Evolutionary conservation across 2,113 vertebrate species (phyloP).

Genomic region (Cettia cetti): DNA sequence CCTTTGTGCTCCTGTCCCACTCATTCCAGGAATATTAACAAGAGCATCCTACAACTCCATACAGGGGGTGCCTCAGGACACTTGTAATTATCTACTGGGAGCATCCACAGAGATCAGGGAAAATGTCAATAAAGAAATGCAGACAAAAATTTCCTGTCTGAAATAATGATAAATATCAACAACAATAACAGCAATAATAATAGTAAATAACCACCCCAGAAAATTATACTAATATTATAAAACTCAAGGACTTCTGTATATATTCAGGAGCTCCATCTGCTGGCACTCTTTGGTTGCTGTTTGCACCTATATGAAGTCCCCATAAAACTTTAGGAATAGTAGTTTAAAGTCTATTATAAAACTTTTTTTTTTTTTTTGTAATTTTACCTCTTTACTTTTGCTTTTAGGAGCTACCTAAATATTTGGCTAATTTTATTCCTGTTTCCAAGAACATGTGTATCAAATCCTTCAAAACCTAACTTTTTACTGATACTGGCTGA

Average conservation of each 20-base stretch:
- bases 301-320: neutral
- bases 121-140: neutral
- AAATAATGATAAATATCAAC: neutral
- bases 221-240: neutral
- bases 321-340: neutral
- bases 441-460: neutral
- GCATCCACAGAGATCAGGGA: neutral
- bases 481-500: conserved; percentile 84
- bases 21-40: neutral
- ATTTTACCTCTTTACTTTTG: neutral
- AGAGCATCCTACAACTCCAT: too few relatives aligned
- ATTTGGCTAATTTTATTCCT: neutral
- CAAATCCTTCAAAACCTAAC: conserved; percentile 71
- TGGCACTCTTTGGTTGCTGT: neutral
- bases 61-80: neutral
- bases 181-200: neutral
- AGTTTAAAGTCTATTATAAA: neutral
- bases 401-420: neutral
- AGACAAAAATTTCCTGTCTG: neutral
- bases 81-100: neutral
- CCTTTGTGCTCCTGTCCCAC: neutral
- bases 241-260: neutral
- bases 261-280: conserved; percentile 30
- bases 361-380: neutral
- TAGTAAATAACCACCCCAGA: too few relatives aligned